phyloP scores from a whole-genome alignment of 2,113 vertebrate species.

The Neolamprologus tretocephalus region DNA sequence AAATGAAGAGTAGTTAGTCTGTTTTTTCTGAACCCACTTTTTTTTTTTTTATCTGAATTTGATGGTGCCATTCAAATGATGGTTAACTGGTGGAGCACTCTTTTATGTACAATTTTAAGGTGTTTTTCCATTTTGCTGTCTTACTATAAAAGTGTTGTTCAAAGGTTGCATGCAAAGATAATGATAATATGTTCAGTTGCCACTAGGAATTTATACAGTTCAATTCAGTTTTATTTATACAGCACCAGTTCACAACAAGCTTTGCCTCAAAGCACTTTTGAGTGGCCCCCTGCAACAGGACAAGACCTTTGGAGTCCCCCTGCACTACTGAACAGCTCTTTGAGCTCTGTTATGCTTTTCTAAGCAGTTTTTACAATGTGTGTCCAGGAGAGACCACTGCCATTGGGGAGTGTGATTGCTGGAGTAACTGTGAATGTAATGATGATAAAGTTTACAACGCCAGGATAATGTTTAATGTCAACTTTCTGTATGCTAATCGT shows the following conservation, averaged over 20 bases:
- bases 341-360: background rate
- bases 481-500: background rate
- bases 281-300: rapidly evolving
- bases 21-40: background rate
- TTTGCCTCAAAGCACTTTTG: background rate
- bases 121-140: background rate
- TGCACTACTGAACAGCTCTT: background rate
- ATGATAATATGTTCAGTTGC: background rate
- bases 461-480: background rate
- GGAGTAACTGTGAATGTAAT: background rate
- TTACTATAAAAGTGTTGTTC: background rate
- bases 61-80: background rate
- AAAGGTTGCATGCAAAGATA: background rate
- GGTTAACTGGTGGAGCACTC: background rate
- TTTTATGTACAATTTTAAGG: background rate
- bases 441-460: background rate
- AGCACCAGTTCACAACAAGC: background rate
- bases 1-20: background rate
- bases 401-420: background rate
- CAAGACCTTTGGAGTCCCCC: background rate
- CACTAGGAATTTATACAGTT: background rate
- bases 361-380: background rate
- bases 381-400: background rate
- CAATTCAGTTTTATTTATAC: background rate
- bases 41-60: background rate